A percentile compares a stretch with the other conserved stretches of the same genome.
These are phyloP conservation scores for Sesia bembeciformis DNA, from an alignment of 2,888 invertebrate genomes.

Conservation along the genomic window DNA sequence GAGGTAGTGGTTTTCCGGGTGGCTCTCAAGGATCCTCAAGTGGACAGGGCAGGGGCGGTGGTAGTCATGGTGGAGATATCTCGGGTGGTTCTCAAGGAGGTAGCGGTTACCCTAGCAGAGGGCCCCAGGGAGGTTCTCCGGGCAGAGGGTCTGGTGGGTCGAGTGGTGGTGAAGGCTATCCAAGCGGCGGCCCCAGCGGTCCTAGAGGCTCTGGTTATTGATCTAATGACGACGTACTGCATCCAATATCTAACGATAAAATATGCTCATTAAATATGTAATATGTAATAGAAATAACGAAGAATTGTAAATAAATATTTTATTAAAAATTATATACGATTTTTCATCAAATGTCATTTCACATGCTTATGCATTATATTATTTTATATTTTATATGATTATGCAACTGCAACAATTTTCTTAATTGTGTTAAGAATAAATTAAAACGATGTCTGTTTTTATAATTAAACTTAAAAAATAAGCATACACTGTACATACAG, in stretches of 20 bases:
- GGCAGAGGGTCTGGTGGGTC: slow-evolving; percentile 6
- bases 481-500: no score
- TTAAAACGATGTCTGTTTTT: no score
- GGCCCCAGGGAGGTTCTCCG: neutral
- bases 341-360: neutral
- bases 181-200: slow-evolving; percentile 55
- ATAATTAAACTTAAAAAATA: no score
- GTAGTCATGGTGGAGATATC: slow-evolving; percentile 5
- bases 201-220: slow-evolving; percentile 59
- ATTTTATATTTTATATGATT: no score
- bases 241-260: neutral
- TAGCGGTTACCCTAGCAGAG: slow-evolving; percentile 4
- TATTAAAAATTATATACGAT: slow-evolving; percentile 1
- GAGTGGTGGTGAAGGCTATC: slow-evolving; percentile 43
- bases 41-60: slow-evolving; percentile 6
- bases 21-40: neutral
- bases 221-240: slow-evolving; percentile 5
- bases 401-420: no score
- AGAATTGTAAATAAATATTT: slow-evolving; percentile 9
- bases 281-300: slow-evolving; percentile 1
- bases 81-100: slow-evolving; percentile 16
- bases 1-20: neutral
- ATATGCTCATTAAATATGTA: neutral
- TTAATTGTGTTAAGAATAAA: no score
- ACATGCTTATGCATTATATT: no score